Base-by-base conservation (phyloP, 2,888 invertebrate species). In the Melieria picta region DNA sequence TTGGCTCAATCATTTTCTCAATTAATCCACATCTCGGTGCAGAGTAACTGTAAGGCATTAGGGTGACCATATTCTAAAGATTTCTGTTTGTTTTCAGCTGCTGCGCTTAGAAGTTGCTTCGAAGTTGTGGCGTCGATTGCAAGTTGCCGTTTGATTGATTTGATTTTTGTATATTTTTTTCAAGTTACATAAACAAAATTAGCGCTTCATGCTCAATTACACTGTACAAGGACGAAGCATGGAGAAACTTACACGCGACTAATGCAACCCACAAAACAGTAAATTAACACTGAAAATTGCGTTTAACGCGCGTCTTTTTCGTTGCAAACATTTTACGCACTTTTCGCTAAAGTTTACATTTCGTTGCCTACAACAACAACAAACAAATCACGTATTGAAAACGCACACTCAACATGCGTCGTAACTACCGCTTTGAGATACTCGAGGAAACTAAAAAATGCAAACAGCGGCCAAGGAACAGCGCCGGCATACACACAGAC, bases 1-100 rank as follows among this genome's bases (percentile, higher is more conserved):
- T 87, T 75, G 87, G 86, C 77, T 87, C 87, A 79, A 87, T 86
- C 87, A 87, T 87, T 83, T 87, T 87, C 78, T 87, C 87, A 82
- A 87, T 87, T 84, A 87, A 85, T 85, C 87, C 87, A 83, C 87
- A 87, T 77, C 86, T 83, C 75, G 86, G 84, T 80, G 86, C 86
- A 79, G 86, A 84, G 79, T 86, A 87, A 81, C 84, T 87, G 77
- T 85, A 87, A 75, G 87, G 87, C 87, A 87, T 86, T 80, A 87
- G 77, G 79, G 87, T 87, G 81, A 87, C 87, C 87, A 87, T 86
- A 82, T 79, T 82, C 81, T 73, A 45, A 63, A 55, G 61, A 65
- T 45, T 11, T 70, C 7, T 30, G 30, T 60, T 42, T 60, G 30
- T 71, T 60, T 13, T n/a, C 43, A 67, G 58, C 60, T 67, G 50